These are phyloP conservation scores for Babylonia areolata DNA, from an alignment of 1,140 invertebrate genomes.

Conservation along the genomic window DNA sequence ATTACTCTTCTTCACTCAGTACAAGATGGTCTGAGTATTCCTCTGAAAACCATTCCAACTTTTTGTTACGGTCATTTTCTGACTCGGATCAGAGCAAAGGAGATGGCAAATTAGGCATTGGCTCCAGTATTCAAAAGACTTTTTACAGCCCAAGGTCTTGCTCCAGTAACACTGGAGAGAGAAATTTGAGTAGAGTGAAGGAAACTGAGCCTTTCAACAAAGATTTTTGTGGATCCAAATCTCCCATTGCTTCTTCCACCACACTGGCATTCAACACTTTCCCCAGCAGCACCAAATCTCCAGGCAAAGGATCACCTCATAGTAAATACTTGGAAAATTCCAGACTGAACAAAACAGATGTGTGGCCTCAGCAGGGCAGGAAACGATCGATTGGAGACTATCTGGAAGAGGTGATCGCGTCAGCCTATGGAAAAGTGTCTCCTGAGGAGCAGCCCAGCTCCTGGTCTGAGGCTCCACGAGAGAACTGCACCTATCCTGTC, in stretches of 20 bases:
- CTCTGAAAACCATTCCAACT: neutral
- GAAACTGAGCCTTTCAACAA: neutral
- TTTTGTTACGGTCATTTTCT: neutral
- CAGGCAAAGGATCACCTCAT: neutral
- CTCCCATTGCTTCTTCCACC: neutral
- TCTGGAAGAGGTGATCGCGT: conserved; percentile 28
- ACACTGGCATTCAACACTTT: neutral
- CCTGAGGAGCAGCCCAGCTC: neutral
- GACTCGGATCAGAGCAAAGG: neutral
- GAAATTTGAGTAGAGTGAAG: neutral
- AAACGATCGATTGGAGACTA: conserved; percentile 15
- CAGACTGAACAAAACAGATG: neutral
- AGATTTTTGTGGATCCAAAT: neutral
- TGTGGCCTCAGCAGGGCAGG: neutral
- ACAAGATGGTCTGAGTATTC: neutral
- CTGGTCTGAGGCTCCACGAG: neutral
- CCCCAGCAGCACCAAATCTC: neutral
- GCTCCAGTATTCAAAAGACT: neutral
- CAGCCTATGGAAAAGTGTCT: neutral
- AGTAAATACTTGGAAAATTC: neutral
- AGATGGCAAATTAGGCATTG: neutral
- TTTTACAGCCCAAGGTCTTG: neutral
- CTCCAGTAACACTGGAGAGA: neutral
- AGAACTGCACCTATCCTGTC: neutral
- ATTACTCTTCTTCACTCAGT: neutral